Conservation (phyloP, 1,140 invertebrate species). For the Stratiolaelaps scimitus region DNA sequence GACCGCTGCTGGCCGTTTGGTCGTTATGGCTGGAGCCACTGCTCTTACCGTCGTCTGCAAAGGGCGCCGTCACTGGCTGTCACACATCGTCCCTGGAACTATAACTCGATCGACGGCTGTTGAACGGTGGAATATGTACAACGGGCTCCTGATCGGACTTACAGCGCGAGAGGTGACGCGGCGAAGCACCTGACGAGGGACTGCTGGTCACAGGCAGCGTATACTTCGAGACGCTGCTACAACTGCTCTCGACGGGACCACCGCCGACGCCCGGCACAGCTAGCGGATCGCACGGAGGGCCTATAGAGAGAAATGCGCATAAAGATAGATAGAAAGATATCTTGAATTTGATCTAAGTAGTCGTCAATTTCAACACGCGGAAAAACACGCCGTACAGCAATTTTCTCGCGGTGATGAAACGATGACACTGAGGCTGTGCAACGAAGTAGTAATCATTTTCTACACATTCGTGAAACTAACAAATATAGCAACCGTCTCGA, state of each 20-base stretch:
- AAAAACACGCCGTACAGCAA: not conserved
- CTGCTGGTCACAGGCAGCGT: conserved; percentile 11
- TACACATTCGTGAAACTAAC: no score
- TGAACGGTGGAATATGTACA: conserved; percentile 28
- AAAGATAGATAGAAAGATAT: not conserved
- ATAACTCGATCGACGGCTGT: conserved; percentile 24
- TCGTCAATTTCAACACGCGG: not conserved
- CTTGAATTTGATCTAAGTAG: no score
- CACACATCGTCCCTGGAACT: conserved; percentile 25
- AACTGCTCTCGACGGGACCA: conserved; percentile 8
- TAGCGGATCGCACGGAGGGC: conserved; percentile 21
- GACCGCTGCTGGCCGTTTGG: no score
- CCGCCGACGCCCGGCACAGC: not conserved
- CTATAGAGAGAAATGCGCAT: not conserved
- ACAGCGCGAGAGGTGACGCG: conserved; percentile 21
- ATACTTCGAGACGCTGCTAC: conserved; percentile 20
- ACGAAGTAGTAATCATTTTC: no score
- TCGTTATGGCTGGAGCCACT: no score
- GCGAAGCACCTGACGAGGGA: conserved; percentile 5
- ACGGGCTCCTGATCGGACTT: conserved; percentile 26
- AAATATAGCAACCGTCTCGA: no score
- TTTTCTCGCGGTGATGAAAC: not conserved
- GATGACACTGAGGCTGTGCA: not conserved
- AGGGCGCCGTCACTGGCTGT: not conserved
- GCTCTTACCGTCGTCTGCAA: no score